These are phyloP conservation scores for Hipposideros armiger DNA, from an alignment of 2,113 vertebrate species.

Conservation along the genomic window DNA sequence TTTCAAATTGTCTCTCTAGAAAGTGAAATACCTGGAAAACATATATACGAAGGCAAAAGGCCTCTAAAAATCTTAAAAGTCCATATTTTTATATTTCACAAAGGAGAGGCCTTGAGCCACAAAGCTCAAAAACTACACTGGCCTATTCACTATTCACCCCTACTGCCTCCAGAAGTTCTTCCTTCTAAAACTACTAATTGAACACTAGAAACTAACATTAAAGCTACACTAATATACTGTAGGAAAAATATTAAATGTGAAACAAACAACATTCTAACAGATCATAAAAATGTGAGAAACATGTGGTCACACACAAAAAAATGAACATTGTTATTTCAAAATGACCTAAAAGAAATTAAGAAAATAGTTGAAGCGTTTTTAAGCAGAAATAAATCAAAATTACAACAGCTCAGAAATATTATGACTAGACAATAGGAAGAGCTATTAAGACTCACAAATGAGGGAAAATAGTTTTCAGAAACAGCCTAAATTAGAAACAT, in stretches of 20 bases:
- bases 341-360: slow-evolving; percentile 3
- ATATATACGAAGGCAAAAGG: neutral
- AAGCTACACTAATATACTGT: neutral
- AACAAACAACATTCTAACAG: neutral
- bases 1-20: neutral
- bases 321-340: slow-evolving; percentile 25
- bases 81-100: neutral
- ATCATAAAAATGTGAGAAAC: slow-evolving; percentile 46
- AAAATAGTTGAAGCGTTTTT: neutral
- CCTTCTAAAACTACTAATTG: neutral
- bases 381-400: slow-evolving; percentile 24
- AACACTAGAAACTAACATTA: neutral
- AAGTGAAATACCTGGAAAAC: slow-evolving; percentile 35
- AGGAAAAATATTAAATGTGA: slow-evolving; percentile 13
- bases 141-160: neutral
- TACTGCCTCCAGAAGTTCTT: neutral
- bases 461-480: neutral
- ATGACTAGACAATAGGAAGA: neutral
- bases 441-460: neutral
- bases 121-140: slow-evolving; percentile 4
- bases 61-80: neutral
- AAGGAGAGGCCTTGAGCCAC: neutral
- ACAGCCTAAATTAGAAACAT: neutral
- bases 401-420: neutral
- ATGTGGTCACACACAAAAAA: neutral